phyloP scores from a whole-genome alignment of 2,888 invertebrate species.

The Melinopterus prodromus region DNA sequence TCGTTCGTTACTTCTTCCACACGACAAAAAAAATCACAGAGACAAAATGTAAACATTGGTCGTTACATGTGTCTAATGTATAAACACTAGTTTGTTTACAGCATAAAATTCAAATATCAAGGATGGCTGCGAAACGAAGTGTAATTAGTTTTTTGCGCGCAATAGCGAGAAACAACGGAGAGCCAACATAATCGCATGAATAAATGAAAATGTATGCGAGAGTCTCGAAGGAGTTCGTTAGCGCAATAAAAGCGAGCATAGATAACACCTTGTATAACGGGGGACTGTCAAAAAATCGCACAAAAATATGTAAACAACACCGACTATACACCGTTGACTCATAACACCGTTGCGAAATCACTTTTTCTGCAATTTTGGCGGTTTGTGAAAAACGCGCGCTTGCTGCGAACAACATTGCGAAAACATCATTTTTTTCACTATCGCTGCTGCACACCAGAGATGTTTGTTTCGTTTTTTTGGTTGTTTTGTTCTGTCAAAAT shows the following conservation, averaged over 20 bases:
- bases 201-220: constrained; percentile 4
- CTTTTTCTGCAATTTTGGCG: not conserved
- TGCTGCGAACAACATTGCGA: constrained; percentile 28
- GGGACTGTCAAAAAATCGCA: constrained; percentile 31
- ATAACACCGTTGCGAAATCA: constrained; percentile 30
- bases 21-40: not conserved
- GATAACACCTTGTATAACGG: constrained; percentile 33
- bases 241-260: constrained; percentile 10
- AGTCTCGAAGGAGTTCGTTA: not conserved
- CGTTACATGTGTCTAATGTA: not conserved
- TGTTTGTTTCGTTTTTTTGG: constrained; percentile 25
- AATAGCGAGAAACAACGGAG: not conserved
- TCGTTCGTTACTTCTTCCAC: not conserved
- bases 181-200: not conserved
- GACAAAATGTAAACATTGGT: not conserved
- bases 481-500: constrained; percentile 49
- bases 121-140: not conserved
- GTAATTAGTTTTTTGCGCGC: not conserved
- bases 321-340: constrained; percentile 27
- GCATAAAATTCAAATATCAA: constrained; percentile 4
- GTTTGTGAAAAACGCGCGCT: constrained; percentile 8
- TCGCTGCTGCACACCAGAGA: not conserved
- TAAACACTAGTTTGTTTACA: constrained; percentile 4
- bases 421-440: constrained; percentile 45
- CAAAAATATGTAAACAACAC: constrained; percentile 33